These are phyloP conservation scores for Dromaius novaehollandiae DNA, from an alignment of 2,113 vertebrate species.

Conservation along the genomic window DNA sequence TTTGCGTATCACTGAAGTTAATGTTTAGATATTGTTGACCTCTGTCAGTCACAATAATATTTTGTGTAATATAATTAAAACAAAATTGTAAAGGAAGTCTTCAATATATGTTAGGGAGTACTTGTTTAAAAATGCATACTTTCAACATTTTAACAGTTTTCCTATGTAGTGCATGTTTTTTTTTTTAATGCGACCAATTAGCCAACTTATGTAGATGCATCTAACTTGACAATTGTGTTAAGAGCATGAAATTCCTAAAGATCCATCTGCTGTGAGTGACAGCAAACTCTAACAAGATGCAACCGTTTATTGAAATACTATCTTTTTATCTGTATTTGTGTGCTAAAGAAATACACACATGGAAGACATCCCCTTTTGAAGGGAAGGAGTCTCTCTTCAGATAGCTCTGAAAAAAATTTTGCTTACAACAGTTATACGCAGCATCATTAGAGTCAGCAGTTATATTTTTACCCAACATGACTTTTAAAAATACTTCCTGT, in stretches of 20 bases:
- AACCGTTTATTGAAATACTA: background rate
- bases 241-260: background rate
- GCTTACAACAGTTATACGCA: background rate
- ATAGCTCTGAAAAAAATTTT: background rate
- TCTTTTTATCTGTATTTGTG: background rate
- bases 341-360: background rate
- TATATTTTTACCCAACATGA: background rate
- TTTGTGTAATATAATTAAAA: slow-evolving; percentile 30
- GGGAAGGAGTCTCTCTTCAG: background rate
- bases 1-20: slow-evolving; percentile 47
- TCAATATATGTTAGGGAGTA: background rate
- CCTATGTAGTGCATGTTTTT: background rate
- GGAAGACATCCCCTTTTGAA: background rate
- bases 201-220: background rate
- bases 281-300: background rate
- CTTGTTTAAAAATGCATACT: background rate
- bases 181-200: background rate
- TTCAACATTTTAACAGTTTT: background rate
- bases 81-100: background rate
- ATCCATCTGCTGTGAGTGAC: background rate
- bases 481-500: background rate
- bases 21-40: slow-evolving; percentile 44
- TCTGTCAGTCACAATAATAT: slow-evolving; percentile 46
- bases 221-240: background rate
- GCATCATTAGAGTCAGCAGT: background rate